Evolutionary conservation across 2,888 invertebrate species (phyloP).

Genomic region (Tenodera sinensis): DNA sequence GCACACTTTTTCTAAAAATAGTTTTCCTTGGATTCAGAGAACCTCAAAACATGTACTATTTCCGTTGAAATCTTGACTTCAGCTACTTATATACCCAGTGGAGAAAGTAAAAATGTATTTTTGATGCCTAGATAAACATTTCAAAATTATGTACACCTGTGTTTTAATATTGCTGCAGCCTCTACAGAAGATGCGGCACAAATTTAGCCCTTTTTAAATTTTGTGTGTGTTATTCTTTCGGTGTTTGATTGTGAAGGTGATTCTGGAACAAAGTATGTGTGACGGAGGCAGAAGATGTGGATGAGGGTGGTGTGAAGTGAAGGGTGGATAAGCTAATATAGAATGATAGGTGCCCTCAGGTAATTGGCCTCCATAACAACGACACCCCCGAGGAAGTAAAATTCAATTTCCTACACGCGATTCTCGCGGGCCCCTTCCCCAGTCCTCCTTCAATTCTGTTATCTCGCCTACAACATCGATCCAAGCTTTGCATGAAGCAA

Average conservation of each 20-base stretch:
- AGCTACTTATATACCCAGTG: too few species aligned
- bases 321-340: neutral
- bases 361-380: slow-evolving; percentile 10
- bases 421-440: neutral
- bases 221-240: neutral
- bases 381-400: slow-evolving; percentile 3
- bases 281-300: neutral
- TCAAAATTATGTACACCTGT: too few species aligned
- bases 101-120: too few species aligned
- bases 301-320: neutral
- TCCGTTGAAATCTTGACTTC: too few species aligned
- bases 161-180: too few species aligned
- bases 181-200: too few species aligned
- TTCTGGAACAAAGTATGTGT: neutral
- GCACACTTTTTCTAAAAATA: too few species aligned
- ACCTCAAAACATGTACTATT: too few species aligned
- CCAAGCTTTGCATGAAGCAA: neutral
- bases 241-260: neutral
- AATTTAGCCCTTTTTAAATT: too few species aligned
- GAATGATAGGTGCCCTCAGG: slow-evolving; percentile 7
- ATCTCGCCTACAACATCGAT: neutral
- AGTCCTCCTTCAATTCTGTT: neutral
- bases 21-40: too few species aligned
- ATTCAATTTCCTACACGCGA: slow-evolving; percentile 7
- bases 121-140: too few species aligned